A percentile compares a stretch with the other conserved stretches of the same genome.
Evolutionary conservation across 2,113 vertebrate genomes (phyloP).

Genomic region (rabbit (Oryctolagus cuniculus)): DNA sequence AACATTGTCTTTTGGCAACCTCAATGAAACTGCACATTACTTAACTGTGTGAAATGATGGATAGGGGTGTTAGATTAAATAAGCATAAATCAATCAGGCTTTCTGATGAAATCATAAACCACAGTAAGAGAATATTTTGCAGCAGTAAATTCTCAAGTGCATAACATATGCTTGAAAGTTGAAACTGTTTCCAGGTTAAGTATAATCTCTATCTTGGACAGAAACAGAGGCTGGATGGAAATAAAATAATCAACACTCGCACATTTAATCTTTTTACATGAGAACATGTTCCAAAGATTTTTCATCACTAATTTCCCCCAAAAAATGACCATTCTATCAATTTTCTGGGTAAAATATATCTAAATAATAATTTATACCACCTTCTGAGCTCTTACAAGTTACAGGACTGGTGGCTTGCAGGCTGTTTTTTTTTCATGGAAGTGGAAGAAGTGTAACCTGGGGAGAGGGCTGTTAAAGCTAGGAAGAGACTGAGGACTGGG

Average conservation of each 20-base stretch:
- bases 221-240: slow-evolving; percentile 71
- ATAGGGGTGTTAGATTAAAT: slow-evolving; percentile 84
- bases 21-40: slow-evolving; percentile 84
- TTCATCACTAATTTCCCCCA: background rate
- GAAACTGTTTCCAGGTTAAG: slow-evolving; percentile 83
- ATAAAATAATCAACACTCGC: slow-evolving; percentile 42
- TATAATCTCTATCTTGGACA: slow-evolving; percentile 85
- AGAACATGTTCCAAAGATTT: slow-evolving; percentile 28
- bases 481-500: background rate
- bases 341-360: slow-evolving; percentile 29
- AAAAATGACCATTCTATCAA: background rate
- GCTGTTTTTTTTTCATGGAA: background rate
- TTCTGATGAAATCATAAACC: slow-evolving; percentile 86
- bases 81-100: slow-evolving; percentile 85
- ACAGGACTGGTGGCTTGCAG: background rate
- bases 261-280: slow-evolving; percentile 1
- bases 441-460: background rate
- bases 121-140: slow-evolving; percentile 80
- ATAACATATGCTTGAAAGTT: slow-evolving; percentile 85
- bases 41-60: slow-evolving; percentile 86
- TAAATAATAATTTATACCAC: slow-evolving; percentile 22
- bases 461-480: background rate
- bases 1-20: slow-evolving; percentile 86
- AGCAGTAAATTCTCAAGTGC: slow-evolving; percentile 86
- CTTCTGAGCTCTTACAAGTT: background rate